These are phyloP conservation scores for Xenopus petersii DNA, from an alignment of 2,797 vertebrate genomes.

Conservation along the genomic window DNA sequence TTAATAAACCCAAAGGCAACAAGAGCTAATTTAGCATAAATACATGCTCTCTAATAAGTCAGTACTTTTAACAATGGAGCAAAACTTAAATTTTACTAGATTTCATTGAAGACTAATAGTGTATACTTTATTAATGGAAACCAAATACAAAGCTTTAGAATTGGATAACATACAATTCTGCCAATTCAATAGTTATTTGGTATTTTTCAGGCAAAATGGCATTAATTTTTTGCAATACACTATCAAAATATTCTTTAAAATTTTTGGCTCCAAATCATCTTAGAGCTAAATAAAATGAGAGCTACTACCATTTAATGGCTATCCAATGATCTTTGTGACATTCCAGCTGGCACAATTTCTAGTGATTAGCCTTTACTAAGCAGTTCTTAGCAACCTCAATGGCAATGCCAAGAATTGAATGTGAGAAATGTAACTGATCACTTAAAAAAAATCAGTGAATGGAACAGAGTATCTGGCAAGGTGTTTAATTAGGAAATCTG, in stretches of 20 bases:
- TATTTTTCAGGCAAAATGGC: not conserved
- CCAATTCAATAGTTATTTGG: not conserved
- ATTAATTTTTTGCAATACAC: not conserved
- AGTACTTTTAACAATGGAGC: no score
- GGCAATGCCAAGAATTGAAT: constrained; percentile 15
- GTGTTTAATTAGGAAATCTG: not conserved
- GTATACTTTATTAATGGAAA: no score
- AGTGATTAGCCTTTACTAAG: constrained; percentile 27
- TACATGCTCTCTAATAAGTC: no score
- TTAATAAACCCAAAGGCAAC: no score
- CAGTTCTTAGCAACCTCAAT: constrained; percentile 14
- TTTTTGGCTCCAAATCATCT: constrained; percentile 12
- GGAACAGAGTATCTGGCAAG: not conserved
- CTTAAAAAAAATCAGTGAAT: not conserved
- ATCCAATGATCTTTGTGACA: constrained; percentile 36
- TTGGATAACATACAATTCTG: not conserved
- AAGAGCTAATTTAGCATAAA: no score
- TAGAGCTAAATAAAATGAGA: constrained; percentile 28
- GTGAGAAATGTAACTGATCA: constrained; percentile 20
- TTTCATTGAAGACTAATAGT: no score
- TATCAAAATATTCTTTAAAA: constrained; percentile 17
- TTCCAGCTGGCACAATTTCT: constrained; percentile 30
- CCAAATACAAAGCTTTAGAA: no score
- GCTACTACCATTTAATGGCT: constrained; percentile 17
- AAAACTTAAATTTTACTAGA: no score